These are phyloP conservation scores for Choristoneura fumiferana DNA, from an alignment of 1,140 invertebrate genomes.

Conservation along the genomic window DNA sequence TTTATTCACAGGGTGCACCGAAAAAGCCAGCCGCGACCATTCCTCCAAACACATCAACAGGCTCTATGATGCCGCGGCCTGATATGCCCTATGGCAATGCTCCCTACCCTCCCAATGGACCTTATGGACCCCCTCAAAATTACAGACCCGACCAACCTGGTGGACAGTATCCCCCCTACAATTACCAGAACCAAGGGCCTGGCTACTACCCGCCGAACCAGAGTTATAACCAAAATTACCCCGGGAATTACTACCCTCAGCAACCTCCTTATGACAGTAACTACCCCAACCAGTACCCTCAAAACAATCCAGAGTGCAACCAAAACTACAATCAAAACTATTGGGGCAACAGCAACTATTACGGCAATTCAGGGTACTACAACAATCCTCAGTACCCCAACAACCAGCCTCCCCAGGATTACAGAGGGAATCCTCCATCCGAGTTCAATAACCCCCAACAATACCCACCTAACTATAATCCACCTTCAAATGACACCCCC, in stretches of 20 bases:
- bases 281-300: slow-evolving; percentile 62
- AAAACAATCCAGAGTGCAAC: slow-evolving; percentile 42
- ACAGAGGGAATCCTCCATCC: slow-evolving; percentile 33
- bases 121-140: slow-evolving; percentile 41
- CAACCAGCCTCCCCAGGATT: slow-evolving; percentile 47
- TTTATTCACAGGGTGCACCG: slow-evolving; percentile 46
- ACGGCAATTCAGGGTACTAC: slow-evolving; percentile 62
- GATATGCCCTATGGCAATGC: slow-evolving; percentile 38
- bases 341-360: slow-evolving; percentile 63
- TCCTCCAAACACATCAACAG: slow-evolving; percentile 79
- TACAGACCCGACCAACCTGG: slow-evolving; percentile 49
- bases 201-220: slow-evolving; percentile 66
- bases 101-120: slow-evolving; percentile 45
- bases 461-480: slow-evolving; percentile 50
- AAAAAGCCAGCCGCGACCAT: slow-evolving; percentile 84
- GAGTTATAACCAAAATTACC: slow-evolving; percentile 66
- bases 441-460: slow-evolving; percentile 53
- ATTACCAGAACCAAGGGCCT: slow-evolving; percentile 44
- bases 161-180: slow-evolving; percentile 56
- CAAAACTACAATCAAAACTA: slow-evolving; percentile 63
- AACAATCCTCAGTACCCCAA: slow-evolving; percentile 64
- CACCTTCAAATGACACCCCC: slow-evolving; percentile 30
- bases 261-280: slow-evolving; percentile 51
- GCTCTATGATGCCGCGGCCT: slow-evolving; percentile 32
- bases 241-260: slow-evolving; percentile 62